phyloP scores from a whole-genome alignment of 2,797 vertebrate species.

The Holocentrus rufus region DNA sequence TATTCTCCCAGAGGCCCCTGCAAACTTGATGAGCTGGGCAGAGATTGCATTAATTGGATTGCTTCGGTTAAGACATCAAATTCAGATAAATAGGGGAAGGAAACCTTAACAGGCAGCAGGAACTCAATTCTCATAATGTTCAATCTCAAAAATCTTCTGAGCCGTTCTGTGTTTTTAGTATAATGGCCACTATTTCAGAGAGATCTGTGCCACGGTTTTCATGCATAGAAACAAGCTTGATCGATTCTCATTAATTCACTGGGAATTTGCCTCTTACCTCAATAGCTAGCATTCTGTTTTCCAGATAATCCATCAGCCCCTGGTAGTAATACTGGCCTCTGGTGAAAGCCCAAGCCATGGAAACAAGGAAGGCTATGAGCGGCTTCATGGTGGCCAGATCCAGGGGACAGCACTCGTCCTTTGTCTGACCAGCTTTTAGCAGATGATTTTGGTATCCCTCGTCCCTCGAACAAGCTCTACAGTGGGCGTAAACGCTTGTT shows the following conservation, averaged over 20 bases:
- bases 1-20: slow-evolving; percentile 49
- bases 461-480: slow-evolving; percentile 21
- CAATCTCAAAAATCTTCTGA: neutral
- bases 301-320: slow-evolving; percentile 94
- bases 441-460: slow-evolving; percentile 31
- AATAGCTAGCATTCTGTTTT: slow-evolving; percentile 89
- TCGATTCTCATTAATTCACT: slow-evolving; percentile 18
- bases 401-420: slow-evolving; percentile 41
- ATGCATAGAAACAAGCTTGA: neutral
- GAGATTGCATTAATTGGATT: slow-evolving; percentile 73
- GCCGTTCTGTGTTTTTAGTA: neutral
- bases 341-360: slow-evolving; percentile 78
- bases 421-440: slow-evolving; percentile 39
- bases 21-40: slow-evolving; percentile 67
- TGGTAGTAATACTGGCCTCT: slow-evolving; percentile 89
- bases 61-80: slow-evolving; percentile 52
- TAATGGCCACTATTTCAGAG: slow-evolving; percentile 2
- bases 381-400: slow-evolving; percentile 74
- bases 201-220: slow-evolving; percentile 1
- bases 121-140: neutral
- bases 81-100: slow-evolving; percentile 37
- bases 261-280: slow-evolving; percentile 86
- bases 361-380: slow-evolving; percentile 82
- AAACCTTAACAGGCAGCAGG: slow-evolving; percentile 9
- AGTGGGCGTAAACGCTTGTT: slow-evolving; percentile 2